Base-by-base conservation (phyloP, 1,140 invertebrate species). In the Acromyrmex charruanus region DNA sequence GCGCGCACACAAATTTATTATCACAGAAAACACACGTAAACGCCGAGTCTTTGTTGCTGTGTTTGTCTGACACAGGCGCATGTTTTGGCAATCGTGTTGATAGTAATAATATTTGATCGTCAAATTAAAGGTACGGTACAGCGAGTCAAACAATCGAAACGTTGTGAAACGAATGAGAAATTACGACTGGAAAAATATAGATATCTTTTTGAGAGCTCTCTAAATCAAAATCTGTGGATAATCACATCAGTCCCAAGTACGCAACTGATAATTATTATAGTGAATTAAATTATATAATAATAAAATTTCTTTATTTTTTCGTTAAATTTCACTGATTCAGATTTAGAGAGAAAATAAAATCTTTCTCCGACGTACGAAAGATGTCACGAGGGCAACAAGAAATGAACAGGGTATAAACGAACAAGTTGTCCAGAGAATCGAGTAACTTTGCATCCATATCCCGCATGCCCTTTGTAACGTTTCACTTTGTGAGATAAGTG, bases 101-200 rank as follows among this genome's bases (percentile, higher is more conserved):
- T 74, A 49, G 53, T 68, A 35, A 75, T 31, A 61, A 82, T 84
- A 51, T 63, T 75, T 51, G 80, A 82, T 53, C 12, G 39, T 49
- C 55, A 69, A 74, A 84, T 74, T 63, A 75, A 74, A 63, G 25
- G 3, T 31, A 0, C 44, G 35, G 25, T 10, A 6, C 39, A 44
- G 35, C 51, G 44, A 35, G 14, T 28, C 61, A 12, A 61, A 10
- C 18, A 25, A 49, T 16, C n/a, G 16, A 59, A 21, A 53, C 39
- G 21, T 49, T 14, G 25, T 18, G 18, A 55, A 55, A 16, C 55
- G 6, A 21, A 7, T 3, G n/a, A 31, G 21, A 31, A 31, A 55
- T 10, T 31, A 25, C 28, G 16, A 5, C 28, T 6, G 18, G 10
- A n/a, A 18, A 55, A 6, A 51, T 10, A 44, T 44, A 44, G 10